These are phyloP conservation scores for Halyomorpha halys DNA, from an alignment of 1,140 invertebrate genomes.

Conservation along the genomic window DNA sequence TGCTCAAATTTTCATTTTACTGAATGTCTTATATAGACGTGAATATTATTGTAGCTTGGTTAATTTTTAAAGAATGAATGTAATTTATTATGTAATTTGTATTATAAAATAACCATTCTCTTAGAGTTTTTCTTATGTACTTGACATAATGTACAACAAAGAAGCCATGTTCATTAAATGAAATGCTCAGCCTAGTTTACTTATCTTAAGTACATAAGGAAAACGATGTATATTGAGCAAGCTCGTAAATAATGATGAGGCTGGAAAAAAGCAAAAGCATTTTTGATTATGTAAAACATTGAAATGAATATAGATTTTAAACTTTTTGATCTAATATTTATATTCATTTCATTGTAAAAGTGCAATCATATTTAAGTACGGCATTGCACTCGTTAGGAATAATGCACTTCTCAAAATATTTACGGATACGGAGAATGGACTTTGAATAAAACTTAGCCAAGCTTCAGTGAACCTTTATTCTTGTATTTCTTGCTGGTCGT, in stretches of 20 bases:
- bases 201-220: constrained; percentile 17
- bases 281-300: too few species aligned
- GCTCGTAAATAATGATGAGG: too few species aligned
- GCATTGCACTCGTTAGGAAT: constrained; percentile 3
- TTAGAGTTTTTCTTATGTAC: constrained; percentile 12
- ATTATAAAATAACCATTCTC: constrained; percentile 7
- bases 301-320: too few species aligned
- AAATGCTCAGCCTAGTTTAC: not conserved
- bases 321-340: too few species aligned
- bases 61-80: constrained; percentile 14
- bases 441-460: constrained; percentile 22
- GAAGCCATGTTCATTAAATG: constrained; percentile 11
- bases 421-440: constrained; percentile 2
- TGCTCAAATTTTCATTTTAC: constrained; percentile 25
- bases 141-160: constrained; percentile 15
- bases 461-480: constrained; percentile 21
- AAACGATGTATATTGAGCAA: constrained; percentile 4
- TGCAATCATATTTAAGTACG: not conserved
- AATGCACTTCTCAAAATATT: constrained; percentile 3
- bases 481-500: constrained; percentile 21
- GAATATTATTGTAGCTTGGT: constrained; percentile 23
- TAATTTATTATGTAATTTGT: not conserved
- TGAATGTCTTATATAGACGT: constrained; percentile 11
- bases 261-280: too few species aligned
- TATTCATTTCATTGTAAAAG: not conserved